phyloP scores from a whole-genome alignment of 2,113 vertebrate species.

The Cariama cristata region DNA sequence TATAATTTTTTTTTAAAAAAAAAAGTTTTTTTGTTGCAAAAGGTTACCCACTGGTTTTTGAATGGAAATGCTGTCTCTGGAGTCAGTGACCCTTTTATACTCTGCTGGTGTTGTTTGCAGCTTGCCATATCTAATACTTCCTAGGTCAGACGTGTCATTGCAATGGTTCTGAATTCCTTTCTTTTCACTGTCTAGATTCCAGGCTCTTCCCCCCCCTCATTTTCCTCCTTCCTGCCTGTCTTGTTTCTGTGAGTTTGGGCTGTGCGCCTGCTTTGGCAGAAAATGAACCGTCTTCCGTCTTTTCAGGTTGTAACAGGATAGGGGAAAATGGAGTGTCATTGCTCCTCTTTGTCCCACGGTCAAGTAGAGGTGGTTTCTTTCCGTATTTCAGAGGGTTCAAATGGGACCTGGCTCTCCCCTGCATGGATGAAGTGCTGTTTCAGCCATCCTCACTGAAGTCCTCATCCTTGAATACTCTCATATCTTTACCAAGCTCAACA shows the following conservation, averaged over 20 bases:
- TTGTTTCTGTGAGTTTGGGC: background rate
- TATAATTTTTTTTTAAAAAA: background rate
- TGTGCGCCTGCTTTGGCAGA: background rate
- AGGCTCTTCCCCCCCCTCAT: background rate
- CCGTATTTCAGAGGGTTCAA: background rate
- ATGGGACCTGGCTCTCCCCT: background rate
- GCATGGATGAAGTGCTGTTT: background rate
- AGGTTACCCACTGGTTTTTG: background rate
- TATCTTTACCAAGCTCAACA: background rate
- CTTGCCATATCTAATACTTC: constrained; percentile 23
- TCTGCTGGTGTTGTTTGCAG: constrained; percentile 24
- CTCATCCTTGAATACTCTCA: background rate
- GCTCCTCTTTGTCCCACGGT: background rate
- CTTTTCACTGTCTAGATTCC: background rate
- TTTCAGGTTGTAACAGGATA: background rate
- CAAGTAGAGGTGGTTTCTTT: background rate
- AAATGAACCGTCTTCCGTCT: background rate
- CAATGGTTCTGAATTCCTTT: background rate
- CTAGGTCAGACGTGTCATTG: background rate
- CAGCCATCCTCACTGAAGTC: background rate
- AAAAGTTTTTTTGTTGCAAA: background rate
- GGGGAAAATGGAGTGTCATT: background rate
- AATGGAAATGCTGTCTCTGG: background rate
- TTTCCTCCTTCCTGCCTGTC: background rate
- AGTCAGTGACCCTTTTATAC: constrained; percentile 10